Percentiles rank a stretch among this genome's conserved stretches.
These are phyloP conservation scores for Magallana angulata DNA, from an alignment of 1,140 invertebrate species.

Conservation along the genomic window DNA sequence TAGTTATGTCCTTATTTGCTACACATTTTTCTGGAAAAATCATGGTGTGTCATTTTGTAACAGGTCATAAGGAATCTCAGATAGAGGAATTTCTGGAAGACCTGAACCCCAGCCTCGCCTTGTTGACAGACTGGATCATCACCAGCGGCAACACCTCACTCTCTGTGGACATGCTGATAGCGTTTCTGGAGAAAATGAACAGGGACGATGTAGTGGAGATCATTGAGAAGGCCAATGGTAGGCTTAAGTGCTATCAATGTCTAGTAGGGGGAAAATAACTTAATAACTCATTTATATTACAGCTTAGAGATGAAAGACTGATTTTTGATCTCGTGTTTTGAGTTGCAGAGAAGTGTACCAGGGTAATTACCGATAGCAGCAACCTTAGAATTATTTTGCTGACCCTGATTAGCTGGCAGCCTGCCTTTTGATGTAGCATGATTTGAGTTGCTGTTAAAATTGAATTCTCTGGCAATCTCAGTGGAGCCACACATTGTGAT, in stretches of 20 bases:
- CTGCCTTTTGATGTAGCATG: too few species aligned
- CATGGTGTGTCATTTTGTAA: constrained; percentile 24
- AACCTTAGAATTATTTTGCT: too few species aligned
- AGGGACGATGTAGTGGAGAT: constrained; percentile 78
- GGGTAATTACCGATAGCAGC: not conserved
- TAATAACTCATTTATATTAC: too few species aligned
- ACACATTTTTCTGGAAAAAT: not conserved
- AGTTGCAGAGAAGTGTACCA: too few species aligned
- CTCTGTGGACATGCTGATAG: constrained; percentile 79
- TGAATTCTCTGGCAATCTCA: too few species aligned
- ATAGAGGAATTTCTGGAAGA: constrained; percentile 78
- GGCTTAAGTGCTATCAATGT: not conserved
- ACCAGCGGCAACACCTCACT: constrained; percentile 80
- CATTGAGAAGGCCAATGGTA: constrained; percentile 77
- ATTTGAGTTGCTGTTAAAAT: too few species aligned
- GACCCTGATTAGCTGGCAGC: too few species aligned
- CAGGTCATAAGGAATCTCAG: constrained; percentile 79
- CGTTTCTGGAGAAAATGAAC: constrained; percentile 78
- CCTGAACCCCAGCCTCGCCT: constrained; percentile 77
- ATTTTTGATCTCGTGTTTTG: too few species aligned
- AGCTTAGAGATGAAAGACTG: too few species aligned
- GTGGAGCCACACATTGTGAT: too few species aligned
- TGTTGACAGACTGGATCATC: constrained; percentile 80
- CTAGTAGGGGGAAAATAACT: too few species aligned
- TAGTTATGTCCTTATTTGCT: not conserved